Evolutionary conservation across 2,888 invertebrate genomes (phyloP).

Genomic region (Yponomeuta cagnagella): DNA sequence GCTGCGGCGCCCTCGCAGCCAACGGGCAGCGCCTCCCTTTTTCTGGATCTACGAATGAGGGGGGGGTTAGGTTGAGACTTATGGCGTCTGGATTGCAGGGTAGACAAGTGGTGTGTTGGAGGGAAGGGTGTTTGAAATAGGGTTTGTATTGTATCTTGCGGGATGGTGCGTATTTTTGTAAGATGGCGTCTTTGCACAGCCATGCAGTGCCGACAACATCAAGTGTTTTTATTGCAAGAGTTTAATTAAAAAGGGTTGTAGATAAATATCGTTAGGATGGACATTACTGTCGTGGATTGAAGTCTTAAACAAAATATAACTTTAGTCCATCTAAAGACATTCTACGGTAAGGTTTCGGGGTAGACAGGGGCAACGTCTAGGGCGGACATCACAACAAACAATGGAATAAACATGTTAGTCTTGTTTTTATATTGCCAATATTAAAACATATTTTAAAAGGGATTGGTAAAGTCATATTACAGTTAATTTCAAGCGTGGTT

Average conservation of each 20-base stretch:
- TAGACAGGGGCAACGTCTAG: constrained; percentile 32
- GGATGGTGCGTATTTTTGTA: not conserved
- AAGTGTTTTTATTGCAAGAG: not conserved
- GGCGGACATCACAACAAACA: constrained; percentile 23
- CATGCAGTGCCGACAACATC: not conserved
- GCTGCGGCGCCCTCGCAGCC: constrained; percentile 60
- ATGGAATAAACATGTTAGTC: constrained; percentile 11
- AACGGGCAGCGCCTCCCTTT: constrained; percentile 46
- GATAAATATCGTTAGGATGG: too few relatives aligned
- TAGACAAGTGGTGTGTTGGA: not conserved
- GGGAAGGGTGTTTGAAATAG: not conserved
- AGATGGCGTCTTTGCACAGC: not conserved
- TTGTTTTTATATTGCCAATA: not conserved
- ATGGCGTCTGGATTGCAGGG: constrained; percentile 32
- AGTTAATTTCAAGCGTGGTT: not conserved
- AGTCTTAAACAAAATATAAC: constrained; percentile 29
- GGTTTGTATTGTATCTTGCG: constrained; percentile 18
- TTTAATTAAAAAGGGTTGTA: not conserved
- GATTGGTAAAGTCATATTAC: not conserved
- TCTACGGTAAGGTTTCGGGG: constrained; percentile 45
- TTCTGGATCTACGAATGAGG: constrained; percentile 50
- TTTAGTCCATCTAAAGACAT: constrained; percentile 53
- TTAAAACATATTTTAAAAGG: not conserved
- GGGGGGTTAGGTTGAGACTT: constrained; percentile 26
- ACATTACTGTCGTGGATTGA: too few relatives aligned